phyloP scores from a whole-genome alignment of 2,797 vertebrate species.

The Gouania willdenowi region DNA sequence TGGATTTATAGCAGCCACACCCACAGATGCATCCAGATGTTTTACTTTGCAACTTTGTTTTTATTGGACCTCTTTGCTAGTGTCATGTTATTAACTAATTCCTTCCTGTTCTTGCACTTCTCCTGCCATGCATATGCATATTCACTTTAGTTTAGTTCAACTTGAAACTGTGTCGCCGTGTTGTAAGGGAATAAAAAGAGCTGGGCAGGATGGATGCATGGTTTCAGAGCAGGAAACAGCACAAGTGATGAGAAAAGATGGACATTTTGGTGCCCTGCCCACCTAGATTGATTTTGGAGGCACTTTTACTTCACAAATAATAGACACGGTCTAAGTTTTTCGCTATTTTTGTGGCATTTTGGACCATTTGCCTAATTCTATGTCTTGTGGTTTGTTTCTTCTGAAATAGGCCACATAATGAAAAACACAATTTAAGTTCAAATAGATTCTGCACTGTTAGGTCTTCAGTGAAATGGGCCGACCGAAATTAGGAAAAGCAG shows the following conservation, averaged over 20 bases:
- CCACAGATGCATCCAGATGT: slow-evolving; percentile 25
- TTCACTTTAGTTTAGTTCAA: no score
- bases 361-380: slow-evolving; percentile 15
- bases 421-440: slow-evolving; percentile 1
- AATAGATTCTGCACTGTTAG: background rate
- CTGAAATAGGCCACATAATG: slow-evolving; percentile 4
- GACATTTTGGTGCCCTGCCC: slow-evolving; percentile 27
- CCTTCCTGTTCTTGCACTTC: slow-evolving; percentile 48
- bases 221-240: no score
- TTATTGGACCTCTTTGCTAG: slow-evolving; percentile 27
- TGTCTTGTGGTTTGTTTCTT: slow-evolving; percentile 32
- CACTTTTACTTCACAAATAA: slow-evolving; percentile 26
- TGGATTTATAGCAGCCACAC: slow-evolving; percentile 33
- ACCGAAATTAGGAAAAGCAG: no score
- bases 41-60: slow-evolving; percentile 31
- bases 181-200: no score
- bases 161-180: no score
- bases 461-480: background rate
- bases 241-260: slow-evolving; percentile 16
- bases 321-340: slow-evolving; percentile 18
- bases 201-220: no score
- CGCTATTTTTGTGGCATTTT: slow-evolving; percentile 24
- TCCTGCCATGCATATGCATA: slow-evolving; percentile 63
- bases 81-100: background rate
- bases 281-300: background rate